Evolutionary conservation across 2,113 vertebrate genomes (phyloP).

Genomic region (Prunella himalayana): DNA sequence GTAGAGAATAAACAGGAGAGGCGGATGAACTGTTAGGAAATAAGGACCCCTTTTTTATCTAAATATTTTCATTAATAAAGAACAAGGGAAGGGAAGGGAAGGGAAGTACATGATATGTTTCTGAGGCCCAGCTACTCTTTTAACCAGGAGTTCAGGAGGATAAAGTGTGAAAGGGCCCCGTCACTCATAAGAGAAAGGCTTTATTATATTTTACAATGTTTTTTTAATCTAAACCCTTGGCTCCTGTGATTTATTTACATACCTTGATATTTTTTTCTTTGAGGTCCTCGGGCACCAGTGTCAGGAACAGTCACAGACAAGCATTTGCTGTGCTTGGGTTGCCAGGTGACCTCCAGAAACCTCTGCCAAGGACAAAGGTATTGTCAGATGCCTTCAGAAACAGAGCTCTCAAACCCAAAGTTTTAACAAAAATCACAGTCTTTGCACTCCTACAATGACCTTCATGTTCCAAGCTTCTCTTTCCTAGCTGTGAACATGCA

Average conservation of each 20-base stretch:
- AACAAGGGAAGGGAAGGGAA: neutral
- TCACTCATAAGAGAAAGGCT: neutral
- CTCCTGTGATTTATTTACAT: neutral
- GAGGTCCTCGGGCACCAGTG: neutral
- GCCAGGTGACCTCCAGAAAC: neutral
- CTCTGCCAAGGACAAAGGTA: neutral
- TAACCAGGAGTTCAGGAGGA: neutral
- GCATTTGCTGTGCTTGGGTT: neutral
- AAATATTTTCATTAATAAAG: slow-evolving; percentile 58
- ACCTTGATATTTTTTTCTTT: slow-evolving; percentile 8
- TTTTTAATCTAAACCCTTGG: neutral
- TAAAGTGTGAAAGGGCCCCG: neutral
- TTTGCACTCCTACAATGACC: neutral
- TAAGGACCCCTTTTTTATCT: slow-evolving; percentile 25
- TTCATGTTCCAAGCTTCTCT: neutral
- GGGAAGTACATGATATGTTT: neutral
- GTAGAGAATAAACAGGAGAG: slow-evolving; percentile 62
- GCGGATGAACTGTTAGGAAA: slow-evolving; percentile 30
- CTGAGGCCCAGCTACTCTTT: neutral
- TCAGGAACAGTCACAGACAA: neutral
- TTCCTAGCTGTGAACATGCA: neutral
- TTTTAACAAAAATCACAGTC: neutral
- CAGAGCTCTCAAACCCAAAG: neutral
- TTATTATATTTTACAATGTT: neutral
- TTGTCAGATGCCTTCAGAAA: neutral